phyloP scores from a whole-genome alignment of 2,888 invertebrate genomes.

The Cephus nigrinus region DNA sequence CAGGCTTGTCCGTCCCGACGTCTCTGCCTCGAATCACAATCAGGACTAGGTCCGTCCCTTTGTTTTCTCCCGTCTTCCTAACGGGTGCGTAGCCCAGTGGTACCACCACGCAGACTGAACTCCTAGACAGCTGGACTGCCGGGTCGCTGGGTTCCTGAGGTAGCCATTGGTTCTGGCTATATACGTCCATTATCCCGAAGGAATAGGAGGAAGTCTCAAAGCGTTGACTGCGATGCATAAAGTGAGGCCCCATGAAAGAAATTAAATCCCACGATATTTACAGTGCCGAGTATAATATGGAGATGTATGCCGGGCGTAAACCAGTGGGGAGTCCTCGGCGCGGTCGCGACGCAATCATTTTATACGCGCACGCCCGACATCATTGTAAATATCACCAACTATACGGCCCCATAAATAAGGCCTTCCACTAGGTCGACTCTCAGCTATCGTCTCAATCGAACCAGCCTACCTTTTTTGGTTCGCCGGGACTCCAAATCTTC shows the following conservation, averaged over 20 bases:
- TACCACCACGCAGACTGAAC: neutral
- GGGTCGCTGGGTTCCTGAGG: neutral
- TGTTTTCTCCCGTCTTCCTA: slow-evolving; percentile 10
- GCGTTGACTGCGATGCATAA: slow-evolving; percentile 2
- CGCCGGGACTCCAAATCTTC: neutral
- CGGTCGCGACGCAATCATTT: slow-evolving; percentile 47
- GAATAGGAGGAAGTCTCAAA: neutral
- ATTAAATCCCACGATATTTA: slow-evolving; percentile 55
- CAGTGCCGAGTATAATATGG: slow-evolving; percentile 47
- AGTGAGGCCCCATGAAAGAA: slow-evolving; percentile 33
- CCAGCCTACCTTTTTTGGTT: neutral
- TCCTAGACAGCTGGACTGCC: neutral
- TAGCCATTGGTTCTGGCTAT: neutral
- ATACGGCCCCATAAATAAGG: slow-evolving; percentile 60
- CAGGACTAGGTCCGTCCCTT: slow-evolving; percentile 27
- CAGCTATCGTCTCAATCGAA: slow-evolving; percentile 11
- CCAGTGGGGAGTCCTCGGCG: slow-evolving; percentile 58
- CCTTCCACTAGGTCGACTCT: slow-evolving; percentile 12
- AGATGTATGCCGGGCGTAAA: slow-evolving; percentile 57
- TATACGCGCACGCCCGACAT: slow-evolving; percentile 50
- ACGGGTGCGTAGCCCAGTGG: neutral
- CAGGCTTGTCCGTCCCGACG: slow-evolving; percentile 42
- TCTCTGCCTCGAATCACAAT: slow-evolving; percentile 57
- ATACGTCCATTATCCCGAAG: neutral
- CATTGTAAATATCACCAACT: slow-evolving; percentile 62